phyloP scores from a whole-genome alignment of 2,888 invertebrate species.

The Tortrix viridana region DNA sequence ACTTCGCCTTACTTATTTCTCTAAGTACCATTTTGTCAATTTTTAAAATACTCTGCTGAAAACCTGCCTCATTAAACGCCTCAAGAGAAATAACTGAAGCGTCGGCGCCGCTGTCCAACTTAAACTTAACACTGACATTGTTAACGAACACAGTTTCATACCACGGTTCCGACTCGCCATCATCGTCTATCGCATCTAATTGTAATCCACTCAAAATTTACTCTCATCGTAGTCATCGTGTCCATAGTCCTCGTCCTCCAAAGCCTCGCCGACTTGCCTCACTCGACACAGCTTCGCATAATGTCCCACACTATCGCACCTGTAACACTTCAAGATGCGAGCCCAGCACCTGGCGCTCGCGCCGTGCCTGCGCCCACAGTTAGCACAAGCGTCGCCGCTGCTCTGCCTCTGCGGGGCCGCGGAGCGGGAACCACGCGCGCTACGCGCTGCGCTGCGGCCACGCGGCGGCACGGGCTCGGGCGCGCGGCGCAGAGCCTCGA shows the following conservation, averaged over 20 bases:
- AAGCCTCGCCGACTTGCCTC: neutral
- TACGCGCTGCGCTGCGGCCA: conserved; percentile 10
- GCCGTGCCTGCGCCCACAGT: too few relatives aligned
- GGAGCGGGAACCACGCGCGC: neutral
- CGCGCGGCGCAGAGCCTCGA: neutral
- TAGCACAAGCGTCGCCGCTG: neutral
- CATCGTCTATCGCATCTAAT: neutral
- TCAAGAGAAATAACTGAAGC: conserved; percentile 12
- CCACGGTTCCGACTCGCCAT: neutral
- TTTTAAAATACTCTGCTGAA: conserved; percentile 1
- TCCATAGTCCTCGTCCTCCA: conserved; percentile 10
- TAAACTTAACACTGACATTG: conserved; percentile 1
- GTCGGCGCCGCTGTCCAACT: conserved; percentile 15
- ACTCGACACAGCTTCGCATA: conserved; percentile 7
- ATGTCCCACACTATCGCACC: conserved; percentile 18
- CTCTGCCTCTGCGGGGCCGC: conserved; percentile 8
- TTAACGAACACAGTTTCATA: conserved; percentile 9
- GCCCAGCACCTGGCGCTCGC: too few relatives aligned
- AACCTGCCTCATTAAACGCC: conserved; percentile 5
- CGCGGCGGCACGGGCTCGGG: neutral
- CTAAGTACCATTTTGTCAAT: conserved; percentile 5
- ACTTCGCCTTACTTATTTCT: conserved; percentile 8
- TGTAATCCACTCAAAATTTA: conserved; percentile 9
- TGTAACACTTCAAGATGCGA: conserved; percentile 4
- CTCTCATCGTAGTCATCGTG: conserved; percentile 11